These are phyloP conservation scores for Sinocyclocheilus maitianheensis DNA, from an alignment of 2,113 vertebrate species.

Conservation along the genomic window DNA sequence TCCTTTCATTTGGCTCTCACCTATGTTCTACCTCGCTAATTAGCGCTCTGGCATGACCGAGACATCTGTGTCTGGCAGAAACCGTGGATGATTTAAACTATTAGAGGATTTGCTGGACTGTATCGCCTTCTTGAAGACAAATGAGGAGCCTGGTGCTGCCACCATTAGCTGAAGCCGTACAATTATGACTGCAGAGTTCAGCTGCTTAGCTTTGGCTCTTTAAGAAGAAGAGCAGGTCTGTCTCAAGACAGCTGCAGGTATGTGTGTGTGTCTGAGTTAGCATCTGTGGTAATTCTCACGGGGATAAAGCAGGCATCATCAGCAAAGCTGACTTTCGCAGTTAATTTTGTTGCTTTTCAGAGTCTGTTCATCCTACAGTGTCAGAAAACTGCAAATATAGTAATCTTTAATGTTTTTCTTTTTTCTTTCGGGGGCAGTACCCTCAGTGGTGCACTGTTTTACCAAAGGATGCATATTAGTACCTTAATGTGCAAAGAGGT, in stretches of 20 bases:
- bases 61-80: constrained; percentile 50
- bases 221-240: neutral
- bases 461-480: neutral
- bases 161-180: constrained; percentile 25
- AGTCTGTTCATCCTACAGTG: neutral
- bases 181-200: constrained; percentile 17
- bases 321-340: constrained; percentile 32
- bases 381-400: neutral
- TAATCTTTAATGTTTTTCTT: neutral
- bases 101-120: constrained; percentile 53
- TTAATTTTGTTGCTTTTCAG: neutral
- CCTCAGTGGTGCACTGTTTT: neutral
- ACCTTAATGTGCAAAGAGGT: neutral
- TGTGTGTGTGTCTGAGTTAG: constrained; percentile 14
- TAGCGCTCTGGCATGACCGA: constrained; percentile 50
- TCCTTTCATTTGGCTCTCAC: constrained; percentile 51
- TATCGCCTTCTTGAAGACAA: constrained; percentile 43
- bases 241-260: constrained; percentile 15
- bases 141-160: constrained; percentile 38
- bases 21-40: constrained; percentile 49
- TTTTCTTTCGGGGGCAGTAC: neutral
- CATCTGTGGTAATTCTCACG: constrained; percentile 35
- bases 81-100: constrained; percentile 41
- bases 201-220: constrained; percentile 22
- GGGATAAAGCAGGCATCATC: constrained; percentile 22